Base-by-base conservation (phyloP, 2,797 vertebrate genomes). In the Smutsia gigantea region DNA sequence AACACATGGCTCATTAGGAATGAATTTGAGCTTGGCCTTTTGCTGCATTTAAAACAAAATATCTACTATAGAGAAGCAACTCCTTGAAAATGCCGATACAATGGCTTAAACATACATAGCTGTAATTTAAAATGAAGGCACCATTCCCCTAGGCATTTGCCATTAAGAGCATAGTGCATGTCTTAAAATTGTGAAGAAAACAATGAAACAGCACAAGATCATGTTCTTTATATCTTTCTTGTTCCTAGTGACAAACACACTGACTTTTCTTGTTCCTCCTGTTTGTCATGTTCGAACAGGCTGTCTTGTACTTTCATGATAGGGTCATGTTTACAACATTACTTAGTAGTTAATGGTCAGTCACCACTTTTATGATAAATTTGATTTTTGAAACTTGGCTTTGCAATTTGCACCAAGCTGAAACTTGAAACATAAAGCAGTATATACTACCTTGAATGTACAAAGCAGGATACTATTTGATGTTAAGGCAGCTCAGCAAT, bases 1-100 rank as follows among this genome's bases (percentile, higher is more conserved):
- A 98, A 97, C 42, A 78, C 98, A 98, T 96, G 97, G 97, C 95
- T 98, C 98, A 98, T 98, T 98, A 98, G 95, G 98, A 98, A 95
- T 96, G 97, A 98, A 98, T 98, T 95, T 98, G 93, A 98, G 95
- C 90, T 97, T 98, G 97, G 96, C 74, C n/a, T 98, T 98, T 98
- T 97, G 94, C 63, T 98, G 96, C 55, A 19, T 77, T 97, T 98
- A 98, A 98, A 98, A 97, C 82, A 97, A 98, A 98, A 98, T 75
- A 98, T 27, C 64, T 98, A 97, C 97, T 94, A 97, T 63, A 97
- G 19, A 96, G 11, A 90, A 11, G 5, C 95, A 96, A 96, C 55
- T 49, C 96, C 68, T 91, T 97, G 89, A 98, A 98, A 98, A 97
- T 96, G 90, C 64, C 1, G 9, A 87, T 97, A 57, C 46, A 55